Evolutionary conservation across 1,140 invertebrate species (phyloP), one percentile per base, ranked within the genome.

Genomic region (Drosophila littoralis): DNA sequence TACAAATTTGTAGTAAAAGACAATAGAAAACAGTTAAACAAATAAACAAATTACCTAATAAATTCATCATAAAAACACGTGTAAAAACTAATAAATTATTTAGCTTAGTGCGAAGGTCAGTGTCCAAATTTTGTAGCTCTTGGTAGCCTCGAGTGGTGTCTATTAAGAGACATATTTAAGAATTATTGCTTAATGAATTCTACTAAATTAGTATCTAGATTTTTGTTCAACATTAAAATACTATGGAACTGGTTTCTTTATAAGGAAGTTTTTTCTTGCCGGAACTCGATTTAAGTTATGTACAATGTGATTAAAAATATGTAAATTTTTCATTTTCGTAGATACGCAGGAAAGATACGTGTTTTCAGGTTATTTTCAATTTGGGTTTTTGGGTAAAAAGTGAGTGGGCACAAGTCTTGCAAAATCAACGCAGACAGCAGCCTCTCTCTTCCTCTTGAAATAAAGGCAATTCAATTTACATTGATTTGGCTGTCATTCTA

Each of bases 181-280:
- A 86, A 81, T 58, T 79, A 81, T 79, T 76, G 69, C 73, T 42
- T 67, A 68, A 64, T 67, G 74, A 77, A 82, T 81, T 85, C 76
- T 70, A 54, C 51, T 73, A 74, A 66, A 76, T 52, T 61, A 72
- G 40, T 45, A 38, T 13, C 50, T 80, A 48, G 17, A 12, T 55
- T 43, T 72, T n/a, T 69, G 43, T 50, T 42, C 43, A 55, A 77
- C 42, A 80, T 60, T 36, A 45, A 42, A 68, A 68, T 65, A 46
- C 9, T 22, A 12, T 60, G 45, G 35, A 84, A 86, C 82, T 86
- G 52, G 82, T 86, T 86, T 86, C 28, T 13, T 70, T 55, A 76
- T 60, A 79, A 86, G 82, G 82, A 86, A 86, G 83, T 77, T 67
- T 72, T 55, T 36, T 28, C 35, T 75, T 75, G 54, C 67, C 82